Conservation (phyloP, 2,797 vertebrate species). For the Staurois parvus region DNA sequence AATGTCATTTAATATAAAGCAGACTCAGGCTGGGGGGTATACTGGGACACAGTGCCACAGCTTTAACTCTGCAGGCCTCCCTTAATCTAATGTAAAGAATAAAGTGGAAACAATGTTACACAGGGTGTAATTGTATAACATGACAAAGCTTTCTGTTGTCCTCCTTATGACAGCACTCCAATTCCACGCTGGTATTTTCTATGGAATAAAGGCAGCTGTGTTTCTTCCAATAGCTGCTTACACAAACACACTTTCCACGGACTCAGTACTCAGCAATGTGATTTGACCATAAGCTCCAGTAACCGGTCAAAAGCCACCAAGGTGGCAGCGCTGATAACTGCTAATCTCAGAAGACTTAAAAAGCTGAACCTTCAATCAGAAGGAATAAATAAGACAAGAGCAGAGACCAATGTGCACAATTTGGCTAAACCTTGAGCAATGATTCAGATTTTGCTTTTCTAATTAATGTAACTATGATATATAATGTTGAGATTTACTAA, state of each 20-base stretch:
- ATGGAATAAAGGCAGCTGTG: conserved; percentile 44
- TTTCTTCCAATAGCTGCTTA: not conserved
- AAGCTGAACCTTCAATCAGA: conserved; percentile 24
- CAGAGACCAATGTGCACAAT: too few relatives aligned
- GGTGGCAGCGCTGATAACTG: conserved; percentile 65
- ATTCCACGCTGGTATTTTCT: conserved; percentile 54
- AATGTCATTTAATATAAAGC: too few relatives aligned
- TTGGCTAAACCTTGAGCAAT: too few relatives aligned
- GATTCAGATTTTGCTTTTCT: too few relatives aligned
- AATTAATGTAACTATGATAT: too few relatives aligned
- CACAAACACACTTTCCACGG: conserved; percentile 17
- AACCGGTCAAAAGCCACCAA: conserved; percentile 60
- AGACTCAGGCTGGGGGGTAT: too few relatives aligned
- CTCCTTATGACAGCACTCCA: not conserved
- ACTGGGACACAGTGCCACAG: too few relatives aligned
- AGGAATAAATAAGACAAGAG: too few relatives aligned
- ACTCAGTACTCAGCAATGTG: conserved; percentile 36
- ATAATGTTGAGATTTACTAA: too few relatives aligned
- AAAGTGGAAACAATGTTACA: too few relatives aligned
- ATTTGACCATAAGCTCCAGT: conserved; percentile 40
- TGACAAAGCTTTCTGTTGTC: not conserved
- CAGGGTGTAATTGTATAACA: not conserved
- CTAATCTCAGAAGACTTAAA: conserved; percentile 66
- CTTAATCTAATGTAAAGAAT: too few relatives aligned
- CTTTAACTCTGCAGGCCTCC: too few relatives aligned